phyloP scores from a whole-genome alignment of 2,113 vertebrate genomes.

The Protobothrops flavoviridis region DNA sequence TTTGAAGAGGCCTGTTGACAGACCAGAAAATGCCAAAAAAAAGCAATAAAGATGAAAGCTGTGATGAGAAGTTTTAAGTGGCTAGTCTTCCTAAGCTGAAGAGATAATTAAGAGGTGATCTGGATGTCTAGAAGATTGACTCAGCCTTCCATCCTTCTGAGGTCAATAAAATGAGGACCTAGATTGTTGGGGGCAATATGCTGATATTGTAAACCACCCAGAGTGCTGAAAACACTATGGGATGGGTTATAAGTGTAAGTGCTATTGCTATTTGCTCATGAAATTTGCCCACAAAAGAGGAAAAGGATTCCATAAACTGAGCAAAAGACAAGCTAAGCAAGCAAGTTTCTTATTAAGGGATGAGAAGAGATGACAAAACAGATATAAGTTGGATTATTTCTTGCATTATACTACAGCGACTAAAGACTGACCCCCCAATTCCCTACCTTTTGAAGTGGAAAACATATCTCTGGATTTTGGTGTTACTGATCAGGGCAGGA shows the following conservation, averaged over 20 bases:
- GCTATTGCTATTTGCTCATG: background rate
- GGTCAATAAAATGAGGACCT: background rate
- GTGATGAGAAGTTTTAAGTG: background rate
- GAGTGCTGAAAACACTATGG: background rate
- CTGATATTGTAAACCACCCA: background rate
- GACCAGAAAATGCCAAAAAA: background rate
- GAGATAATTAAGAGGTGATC: background rate
- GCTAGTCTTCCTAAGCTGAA: background rate
- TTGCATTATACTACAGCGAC: background rate
- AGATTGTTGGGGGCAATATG: background rate
- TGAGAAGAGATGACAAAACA: background rate
- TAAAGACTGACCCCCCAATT: background rate
- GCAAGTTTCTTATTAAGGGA: background rate
- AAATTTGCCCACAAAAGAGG: background rate
- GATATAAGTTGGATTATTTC: background rate
- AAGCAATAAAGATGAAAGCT: background rate
- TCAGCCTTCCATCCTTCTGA: background rate
- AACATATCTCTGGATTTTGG: background rate
- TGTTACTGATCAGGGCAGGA: background rate
- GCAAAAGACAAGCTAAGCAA: background rate
- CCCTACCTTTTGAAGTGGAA: background rate
- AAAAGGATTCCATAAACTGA: background rate
- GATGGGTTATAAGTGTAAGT: background rate
- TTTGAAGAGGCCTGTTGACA: background rate
- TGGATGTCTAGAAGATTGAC: background rate